Conservation (phyloP, 2,797 vertebrate species). For the Clarias fuscus region DNA sequence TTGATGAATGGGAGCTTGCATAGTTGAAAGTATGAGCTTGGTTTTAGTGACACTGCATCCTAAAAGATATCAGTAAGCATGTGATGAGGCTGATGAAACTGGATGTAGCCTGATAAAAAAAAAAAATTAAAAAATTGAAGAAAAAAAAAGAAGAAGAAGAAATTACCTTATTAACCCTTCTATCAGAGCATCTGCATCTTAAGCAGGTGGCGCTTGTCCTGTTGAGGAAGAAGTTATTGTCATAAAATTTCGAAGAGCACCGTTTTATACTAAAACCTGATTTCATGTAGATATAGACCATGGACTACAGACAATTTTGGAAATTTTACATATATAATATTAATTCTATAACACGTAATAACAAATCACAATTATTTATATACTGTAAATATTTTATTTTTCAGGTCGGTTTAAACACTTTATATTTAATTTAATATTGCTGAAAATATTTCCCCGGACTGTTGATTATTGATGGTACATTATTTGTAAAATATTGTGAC, state of each 20-base stretch:
- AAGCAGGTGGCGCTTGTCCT: background rate
- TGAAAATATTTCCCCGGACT: background rate
- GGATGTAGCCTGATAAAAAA: background rate
- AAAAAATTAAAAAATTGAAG: background rate
- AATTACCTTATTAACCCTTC: background rate
- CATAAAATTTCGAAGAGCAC: background rate
- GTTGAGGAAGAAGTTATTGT: background rate
- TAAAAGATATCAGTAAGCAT: background rate
- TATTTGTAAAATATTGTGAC: background rate
- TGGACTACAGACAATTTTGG: background rate
- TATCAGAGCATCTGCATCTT: slow-evolving; percentile 2
- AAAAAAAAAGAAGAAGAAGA: background rate
- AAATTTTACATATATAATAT: background rate
- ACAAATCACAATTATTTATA: background rate
- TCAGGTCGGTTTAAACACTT: background rate
- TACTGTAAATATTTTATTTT: background rate
- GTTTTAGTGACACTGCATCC: background rate
- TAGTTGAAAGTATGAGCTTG: background rate
- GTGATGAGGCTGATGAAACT: background rate
- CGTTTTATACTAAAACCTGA: background rate
- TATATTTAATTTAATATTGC: background rate
- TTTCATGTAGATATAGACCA: background rate
- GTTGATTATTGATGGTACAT: background rate
- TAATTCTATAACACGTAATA: background rate
- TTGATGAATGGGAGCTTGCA: background rate